Percentiles rank a stretch among this genome's conserved stretches.
phyloP scores from a whole-genome alignment of 2,113 vertebrate species.

The Cranoglanis bouderius region DNA sequence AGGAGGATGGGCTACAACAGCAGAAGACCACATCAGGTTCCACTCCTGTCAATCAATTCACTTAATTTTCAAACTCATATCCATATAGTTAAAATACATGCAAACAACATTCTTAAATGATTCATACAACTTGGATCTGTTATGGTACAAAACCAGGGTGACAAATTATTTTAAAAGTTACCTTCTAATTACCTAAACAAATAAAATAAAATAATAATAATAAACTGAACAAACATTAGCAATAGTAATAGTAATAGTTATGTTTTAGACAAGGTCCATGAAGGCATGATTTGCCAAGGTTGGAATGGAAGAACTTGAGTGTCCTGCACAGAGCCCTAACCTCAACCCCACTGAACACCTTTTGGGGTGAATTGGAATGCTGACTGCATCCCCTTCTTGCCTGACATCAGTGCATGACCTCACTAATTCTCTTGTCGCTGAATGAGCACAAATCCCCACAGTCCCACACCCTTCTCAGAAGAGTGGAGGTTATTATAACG shows the following conservation, averaged over 20 bases:
- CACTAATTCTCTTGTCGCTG: not conserved
- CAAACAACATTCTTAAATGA: not conserved
- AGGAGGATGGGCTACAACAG: not conserved
- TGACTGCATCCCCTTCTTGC: not conserved
- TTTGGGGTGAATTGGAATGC: not conserved
- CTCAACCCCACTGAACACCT: not conserved
- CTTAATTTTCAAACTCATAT: no score
- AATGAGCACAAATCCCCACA: not conserved
- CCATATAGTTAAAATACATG: not conserved
- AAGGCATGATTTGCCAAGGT: not conserved
- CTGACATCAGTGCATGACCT: not conserved
- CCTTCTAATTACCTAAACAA: no score
- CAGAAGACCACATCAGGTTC: not conserved
- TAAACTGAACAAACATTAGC: no score
- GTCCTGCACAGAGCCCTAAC: not conserved
- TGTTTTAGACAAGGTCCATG: no score
- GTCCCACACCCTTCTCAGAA: not conserved
- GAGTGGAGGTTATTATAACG: not conserved
- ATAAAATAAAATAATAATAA: no score
- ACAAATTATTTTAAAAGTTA: no score
- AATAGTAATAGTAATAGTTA: no score
- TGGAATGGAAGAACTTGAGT: not conserved
- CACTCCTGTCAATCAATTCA: not conserved
- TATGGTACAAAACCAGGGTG: no score
- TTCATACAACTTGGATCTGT: no score